Evolutionary conservation across 2,888 invertebrate species (phyloP).

Genomic region (Sarcophaga variegata): DNA sequence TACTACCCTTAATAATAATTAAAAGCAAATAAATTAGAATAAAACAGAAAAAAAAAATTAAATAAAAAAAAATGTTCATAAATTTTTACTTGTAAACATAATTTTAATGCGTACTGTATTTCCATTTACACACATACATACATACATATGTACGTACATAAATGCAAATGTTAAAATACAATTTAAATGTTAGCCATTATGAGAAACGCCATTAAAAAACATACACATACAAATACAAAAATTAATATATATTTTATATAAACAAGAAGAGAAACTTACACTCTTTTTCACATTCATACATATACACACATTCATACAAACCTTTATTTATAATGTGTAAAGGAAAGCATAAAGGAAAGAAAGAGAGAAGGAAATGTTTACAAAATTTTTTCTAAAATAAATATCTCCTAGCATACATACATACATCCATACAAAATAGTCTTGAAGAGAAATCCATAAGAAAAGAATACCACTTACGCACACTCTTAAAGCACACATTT

Average conservation of each 20-base stretch:
- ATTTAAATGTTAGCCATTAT: slow-evolving; percentile 21
- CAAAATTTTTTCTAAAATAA: background rate
- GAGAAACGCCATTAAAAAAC: background rate
- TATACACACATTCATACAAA: background rate
- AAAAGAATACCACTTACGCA: too few relatives aligned
- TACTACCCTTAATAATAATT: slow-evolving; percentile 31
- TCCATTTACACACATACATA: background rate
- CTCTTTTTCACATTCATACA: background rate
- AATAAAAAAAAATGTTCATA: slow-evolving; percentile 18
- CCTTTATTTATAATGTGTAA: background rate
- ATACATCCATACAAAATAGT: too few relatives aligned
- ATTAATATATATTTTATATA: background rate
- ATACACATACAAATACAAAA: background rate
- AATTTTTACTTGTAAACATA: too few relatives aligned
- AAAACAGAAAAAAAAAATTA: background rate
- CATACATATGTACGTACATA: background rate
- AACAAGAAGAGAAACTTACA: background rate
- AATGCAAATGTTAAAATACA: background rate
- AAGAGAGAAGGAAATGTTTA: slow-evolving; percentile 26
- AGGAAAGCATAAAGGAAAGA: slow-evolving; percentile 3
- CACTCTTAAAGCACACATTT: too few relatives aligned
- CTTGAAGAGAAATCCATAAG: too few relatives aligned
- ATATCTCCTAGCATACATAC: too few relatives aligned
- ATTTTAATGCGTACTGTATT: too few relatives aligned
- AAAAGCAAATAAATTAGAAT: background rate